Evolutionary conservation across 2,113 vertebrate species (phyloP).

Genomic region (Todiramphus saurophagus): DNA sequence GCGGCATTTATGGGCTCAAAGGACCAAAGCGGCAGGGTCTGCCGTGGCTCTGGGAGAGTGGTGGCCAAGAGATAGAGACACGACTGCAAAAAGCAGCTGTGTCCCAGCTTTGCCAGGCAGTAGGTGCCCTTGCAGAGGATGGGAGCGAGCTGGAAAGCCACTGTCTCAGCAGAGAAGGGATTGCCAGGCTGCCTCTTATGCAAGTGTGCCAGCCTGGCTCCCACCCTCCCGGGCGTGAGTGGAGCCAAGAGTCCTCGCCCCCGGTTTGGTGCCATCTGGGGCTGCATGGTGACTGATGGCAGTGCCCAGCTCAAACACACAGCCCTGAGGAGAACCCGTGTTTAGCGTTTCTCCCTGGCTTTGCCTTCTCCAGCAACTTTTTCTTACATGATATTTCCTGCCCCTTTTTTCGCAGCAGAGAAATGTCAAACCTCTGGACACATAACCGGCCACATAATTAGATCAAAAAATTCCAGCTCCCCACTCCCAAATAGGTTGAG

Average conservation of each 20-base stretch:
- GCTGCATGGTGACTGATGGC: accelerated
- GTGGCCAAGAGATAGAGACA: background rate
- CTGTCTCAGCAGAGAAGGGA: accelerated
- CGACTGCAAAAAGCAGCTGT: constrained; percentile 5
- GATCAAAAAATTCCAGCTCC: background rate
- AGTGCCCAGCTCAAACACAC: background rate
- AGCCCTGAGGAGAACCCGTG: background rate
- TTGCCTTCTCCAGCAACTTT: background rate
- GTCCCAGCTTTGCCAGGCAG: background rate
- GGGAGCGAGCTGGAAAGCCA: background rate
- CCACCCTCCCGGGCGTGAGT: accelerated
- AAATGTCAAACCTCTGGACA: background rate
- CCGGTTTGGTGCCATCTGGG: accelerated
- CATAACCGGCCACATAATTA: background rate
- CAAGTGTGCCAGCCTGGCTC: constrained; percentile 13
- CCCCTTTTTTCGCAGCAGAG: background rate
- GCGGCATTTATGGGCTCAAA: background rate
- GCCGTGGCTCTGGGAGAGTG: background rate
- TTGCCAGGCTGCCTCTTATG: background rate
- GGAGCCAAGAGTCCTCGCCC: background rate
- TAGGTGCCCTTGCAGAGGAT: background rate
- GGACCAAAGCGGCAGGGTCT: background rate
- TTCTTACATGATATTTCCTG: background rate
- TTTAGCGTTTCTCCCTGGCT: background rate
- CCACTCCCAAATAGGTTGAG: background rate